Conservation (phyloP, 53 echinoderm and acorn worm genomes). For the Arbacia lixula region DNA sequence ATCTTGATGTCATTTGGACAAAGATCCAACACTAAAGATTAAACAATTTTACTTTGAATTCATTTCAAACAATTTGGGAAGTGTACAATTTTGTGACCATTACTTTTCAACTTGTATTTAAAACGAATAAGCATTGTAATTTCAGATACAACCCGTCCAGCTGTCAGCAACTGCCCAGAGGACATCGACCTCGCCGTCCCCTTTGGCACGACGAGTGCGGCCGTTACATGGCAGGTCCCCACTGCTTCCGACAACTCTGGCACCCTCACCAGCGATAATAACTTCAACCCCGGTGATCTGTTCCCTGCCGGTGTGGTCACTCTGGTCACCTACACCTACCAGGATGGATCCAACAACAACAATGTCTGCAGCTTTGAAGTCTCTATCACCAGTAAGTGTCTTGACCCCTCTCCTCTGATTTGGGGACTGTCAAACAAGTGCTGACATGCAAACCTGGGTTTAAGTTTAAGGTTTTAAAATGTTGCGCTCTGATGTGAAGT, state of each 20-base stretch:
- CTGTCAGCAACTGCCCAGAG: constrained; percentile 37
- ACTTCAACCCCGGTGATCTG: constrained; percentile 54
- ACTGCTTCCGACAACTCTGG: constrained; percentile 66
- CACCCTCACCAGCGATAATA: constrained; percentile 24
- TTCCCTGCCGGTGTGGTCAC: constrained; percentile 56
- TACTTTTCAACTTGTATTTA: too few relatives aligned
- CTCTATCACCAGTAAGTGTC: constrained; percentile 57
- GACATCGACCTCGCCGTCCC: constrained; percentile 50
- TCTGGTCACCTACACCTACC: constrained; percentile 65
- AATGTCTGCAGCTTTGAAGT: constrained; percentile 65
- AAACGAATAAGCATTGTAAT: too few relatives aligned
- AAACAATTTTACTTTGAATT: too few relatives aligned
- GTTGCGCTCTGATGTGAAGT: too few relatives aligned
- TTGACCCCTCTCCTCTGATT: neutral
- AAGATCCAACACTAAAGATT: too few relatives aligned
- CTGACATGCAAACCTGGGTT: constrained; percentile 8
- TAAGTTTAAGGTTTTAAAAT: too few relatives aligned
- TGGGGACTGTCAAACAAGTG: neutral
- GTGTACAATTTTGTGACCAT: too few relatives aligned
- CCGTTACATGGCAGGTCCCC: constrained; percentile 68
- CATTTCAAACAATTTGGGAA: too few relatives aligned
- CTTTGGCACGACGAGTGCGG: constrained; percentile 36
- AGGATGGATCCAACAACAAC: constrained; percentile 57
- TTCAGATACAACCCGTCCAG: constrained; percentile 50
- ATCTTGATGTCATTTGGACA: too few relatives aligned